Evolutionary conservation across 2,797 vertebrate species (phyloP).

Genomic region (Harpagifer antarcticus): DNA sequence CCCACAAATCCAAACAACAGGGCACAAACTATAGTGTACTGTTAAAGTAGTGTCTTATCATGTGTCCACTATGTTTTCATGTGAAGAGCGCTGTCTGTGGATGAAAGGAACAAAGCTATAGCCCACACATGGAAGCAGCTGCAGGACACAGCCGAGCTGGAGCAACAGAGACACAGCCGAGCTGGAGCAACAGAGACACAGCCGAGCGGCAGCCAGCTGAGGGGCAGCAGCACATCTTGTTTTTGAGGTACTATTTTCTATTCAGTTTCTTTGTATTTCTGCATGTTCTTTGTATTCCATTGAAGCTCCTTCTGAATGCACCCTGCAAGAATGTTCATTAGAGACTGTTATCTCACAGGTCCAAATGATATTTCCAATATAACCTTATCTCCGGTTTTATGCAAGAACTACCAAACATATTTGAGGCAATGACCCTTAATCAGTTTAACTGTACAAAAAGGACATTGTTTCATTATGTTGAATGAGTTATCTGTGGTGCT

Average conservation of each 20-base stretch:
- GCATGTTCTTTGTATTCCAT: background rate
- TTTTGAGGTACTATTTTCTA: background rate
- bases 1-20: too few relatives aligned
- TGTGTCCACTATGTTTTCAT: slow-evolving; percentile 49
- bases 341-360: background rate
- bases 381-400: background rate
- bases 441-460: background rate
- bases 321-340: too few relatives aligned
- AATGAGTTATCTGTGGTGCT: background rate
- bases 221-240: background rate
- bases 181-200: background rate
- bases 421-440: background rate
- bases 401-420: background rate
- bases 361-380: background rate
- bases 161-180: background rate
- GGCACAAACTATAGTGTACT: background rate
- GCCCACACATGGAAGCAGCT: slow-evolving; percentile 61
- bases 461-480: background rate
- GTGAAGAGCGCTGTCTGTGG: slow-evolving; percentile 54
- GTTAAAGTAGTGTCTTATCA: background rate
- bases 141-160: background rate
- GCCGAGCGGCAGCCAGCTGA: slow-evolving; percentile 19
- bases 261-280: background rate
- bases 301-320: background rate
- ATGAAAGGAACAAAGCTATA: slow-evolving; percentile 59